A percentile compares a stretch with the other conserved stretches of the same genome.
These are phyloP conservation scores for Eustalomyia histrio DNA, from an alignment of 2,888 invertebrate species.

Conservation along the genomic window DNA sequence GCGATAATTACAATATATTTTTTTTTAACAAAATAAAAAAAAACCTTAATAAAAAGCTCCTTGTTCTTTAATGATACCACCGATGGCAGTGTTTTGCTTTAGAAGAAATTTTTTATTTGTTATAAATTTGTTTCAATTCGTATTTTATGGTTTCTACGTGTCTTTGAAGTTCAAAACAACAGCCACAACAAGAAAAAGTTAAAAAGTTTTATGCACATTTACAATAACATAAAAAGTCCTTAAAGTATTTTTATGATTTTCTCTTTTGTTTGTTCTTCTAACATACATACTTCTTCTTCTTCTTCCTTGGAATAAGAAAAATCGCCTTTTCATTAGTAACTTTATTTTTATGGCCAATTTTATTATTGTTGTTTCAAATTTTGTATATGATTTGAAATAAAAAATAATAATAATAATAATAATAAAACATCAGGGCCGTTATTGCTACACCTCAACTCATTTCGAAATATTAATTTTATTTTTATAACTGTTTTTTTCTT, in stretches of 20 bases:
- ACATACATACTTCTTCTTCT: background rate
- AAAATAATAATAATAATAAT: constrained; percentile 5
- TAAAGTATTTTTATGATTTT: background rate
- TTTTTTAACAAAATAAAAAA: no score
- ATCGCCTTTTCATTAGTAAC: constrained; percentile 27
- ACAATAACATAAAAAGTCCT: constrained; percentile 23
- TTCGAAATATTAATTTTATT: constrained; percentile 22
- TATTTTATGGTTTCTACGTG: constrained; percentile 44
- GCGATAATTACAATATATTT: no score
- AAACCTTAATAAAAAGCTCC: no score
- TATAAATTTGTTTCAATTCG: constrained; percentile 53
- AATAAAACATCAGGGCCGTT: constrained; percentile 4
- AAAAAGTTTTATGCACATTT: constrained; percentile 22
- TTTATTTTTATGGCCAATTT: constrained; percentile 34
- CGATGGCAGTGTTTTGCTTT: background rate
- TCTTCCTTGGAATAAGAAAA: constrained; percentile 11
- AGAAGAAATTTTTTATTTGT: constrained; percentile 40
- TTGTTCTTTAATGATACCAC: background rate
- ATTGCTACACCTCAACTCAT: constrained; percentile 10
- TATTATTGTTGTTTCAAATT: constrained; percentile 28
- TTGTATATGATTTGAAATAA: constrained; percentile 16
- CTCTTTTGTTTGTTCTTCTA: no score
- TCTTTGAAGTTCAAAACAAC: constrained; percentile 45
- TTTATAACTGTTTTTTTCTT: constrained; percentile 33
- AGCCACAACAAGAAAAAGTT: constrained; percentile 22